Conservation (phyloP, 2,888 invertebrate species). For the Drosophila dives region DNA sequence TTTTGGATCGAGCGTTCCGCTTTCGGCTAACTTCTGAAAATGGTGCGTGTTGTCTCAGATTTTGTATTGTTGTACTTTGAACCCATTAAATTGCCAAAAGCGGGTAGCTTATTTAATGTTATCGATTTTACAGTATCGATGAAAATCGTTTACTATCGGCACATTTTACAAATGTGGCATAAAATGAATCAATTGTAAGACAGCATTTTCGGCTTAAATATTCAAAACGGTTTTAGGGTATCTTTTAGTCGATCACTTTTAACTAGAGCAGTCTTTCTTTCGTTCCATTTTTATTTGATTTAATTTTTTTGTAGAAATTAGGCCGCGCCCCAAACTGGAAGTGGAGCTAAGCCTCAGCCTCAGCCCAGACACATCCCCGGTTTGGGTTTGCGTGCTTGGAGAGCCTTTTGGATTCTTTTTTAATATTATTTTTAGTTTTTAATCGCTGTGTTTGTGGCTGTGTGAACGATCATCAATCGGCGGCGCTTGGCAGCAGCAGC, state of each 20-base stretch:
- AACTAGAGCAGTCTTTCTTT: background rate
- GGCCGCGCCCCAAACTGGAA: slow-evolving; percentile 44
- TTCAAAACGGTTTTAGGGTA: background rate
- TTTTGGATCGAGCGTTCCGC: slow-evolving; percentile 39
- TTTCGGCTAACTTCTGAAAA: slow-evolving; percentile 36
- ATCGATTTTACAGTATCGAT: background rate
- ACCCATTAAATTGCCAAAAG: background rate
- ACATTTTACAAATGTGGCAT: background rate
- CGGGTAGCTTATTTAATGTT: background rate
- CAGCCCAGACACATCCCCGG: slow-evolving; percentile 50
- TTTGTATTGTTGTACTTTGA: slow-evolving; percentile 5
- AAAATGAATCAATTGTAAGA: background rate
- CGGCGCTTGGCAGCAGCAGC: slow-evolving; percentile 57
- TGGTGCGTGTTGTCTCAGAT: slow-evolving; percentile 55
- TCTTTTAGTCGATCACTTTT: background rate
- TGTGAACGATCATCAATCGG: slow-evolving; percentile 58
- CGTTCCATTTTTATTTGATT: background rate
- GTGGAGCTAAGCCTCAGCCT: slow-evolving; percentile 28
- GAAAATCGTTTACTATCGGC: background rate
- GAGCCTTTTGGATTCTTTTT: slow-evolving; percentile 23
- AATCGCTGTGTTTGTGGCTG: slow-evolving; percentile 28
- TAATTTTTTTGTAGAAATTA: slow-evolving; percentile 36
- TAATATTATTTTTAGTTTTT: slow-evolving; percentile 13
- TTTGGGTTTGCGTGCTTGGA: slow-evolving; percentile 45
- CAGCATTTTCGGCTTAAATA: background rate